A percentile compares a stretch with the other conserved stretches of the same genome.
Conservation (phyloP, 2,113 vertebrate species). For the Calidris pygmaea region DNA sequence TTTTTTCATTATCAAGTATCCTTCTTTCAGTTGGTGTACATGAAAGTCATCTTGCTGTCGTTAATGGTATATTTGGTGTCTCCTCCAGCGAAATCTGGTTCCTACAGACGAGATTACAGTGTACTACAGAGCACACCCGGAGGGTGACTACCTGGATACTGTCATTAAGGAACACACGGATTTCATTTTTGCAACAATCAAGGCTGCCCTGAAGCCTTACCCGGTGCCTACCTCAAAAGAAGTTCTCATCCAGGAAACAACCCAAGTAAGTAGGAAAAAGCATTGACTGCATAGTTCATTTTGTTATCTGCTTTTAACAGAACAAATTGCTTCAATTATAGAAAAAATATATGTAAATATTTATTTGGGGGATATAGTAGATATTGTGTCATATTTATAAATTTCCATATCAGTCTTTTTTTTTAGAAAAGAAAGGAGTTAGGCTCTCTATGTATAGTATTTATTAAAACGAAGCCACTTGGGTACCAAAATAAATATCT, state of each 20-base stretch:
- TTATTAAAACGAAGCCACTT: not conserved
- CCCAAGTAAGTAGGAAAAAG: slow-evolving; percentile 77
- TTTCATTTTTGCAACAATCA: slow-evolving; percentile 93
- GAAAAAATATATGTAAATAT: not conserved
- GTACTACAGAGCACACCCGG: slow-evolving; percentile 84
- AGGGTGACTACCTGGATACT: slow-evolving; percentile 84
- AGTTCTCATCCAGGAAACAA: slow-evolving; percentile 90
- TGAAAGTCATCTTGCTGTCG: not conserved
- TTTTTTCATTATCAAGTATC: not conserved
- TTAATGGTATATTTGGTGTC: not conserved
- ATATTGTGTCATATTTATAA: not conserved
- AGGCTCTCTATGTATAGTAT: not conserved
- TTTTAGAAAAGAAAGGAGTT: not conserved
- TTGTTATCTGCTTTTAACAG: not conserved
- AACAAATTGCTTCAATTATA: not conserved
- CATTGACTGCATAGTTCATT: not conserved
- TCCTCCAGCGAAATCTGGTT: slow-evolving; percentile 85
- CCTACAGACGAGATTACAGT: slow-evolving; percentile 92
- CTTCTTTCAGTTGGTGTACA: not conserved
- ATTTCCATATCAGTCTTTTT: not conserved
- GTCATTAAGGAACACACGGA: slow-evolving; percentile 87
- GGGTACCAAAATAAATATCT: not conserved
- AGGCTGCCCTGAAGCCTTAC: slow-evolving; percentile 86
- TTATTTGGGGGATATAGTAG: not conserved
- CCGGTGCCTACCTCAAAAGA: slow-evolving; percentile 81